Percentiles rank a stretch among this genome's conserved stretches.
These are phyloP conservation scores for Ophion costatus DNA, from an alignment of 2,888 invertebrate genomes.

Conservation along the genomic window DNA sequence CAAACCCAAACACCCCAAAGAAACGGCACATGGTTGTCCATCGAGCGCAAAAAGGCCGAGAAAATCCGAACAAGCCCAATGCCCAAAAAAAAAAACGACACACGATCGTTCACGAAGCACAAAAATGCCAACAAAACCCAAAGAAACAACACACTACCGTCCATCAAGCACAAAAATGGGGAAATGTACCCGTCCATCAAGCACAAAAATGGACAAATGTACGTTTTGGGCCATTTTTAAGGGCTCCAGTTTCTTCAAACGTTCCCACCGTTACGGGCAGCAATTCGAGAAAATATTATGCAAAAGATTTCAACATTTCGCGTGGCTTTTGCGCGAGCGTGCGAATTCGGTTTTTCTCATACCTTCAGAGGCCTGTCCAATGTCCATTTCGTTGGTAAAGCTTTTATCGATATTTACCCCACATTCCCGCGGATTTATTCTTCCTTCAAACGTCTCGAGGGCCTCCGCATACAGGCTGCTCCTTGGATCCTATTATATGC, in stretches of 20 bases:
- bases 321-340: conserved; percentile 32
- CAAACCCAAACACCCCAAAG: no score
- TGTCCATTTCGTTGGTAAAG: conserved; percentile 14
- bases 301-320: conserved; percentile 44
- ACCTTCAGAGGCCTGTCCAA: conserved; percentile 12
- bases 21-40: no score
- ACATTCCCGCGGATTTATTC: conserved; percentile 25
- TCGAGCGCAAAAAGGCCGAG: no score
- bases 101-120: no score
- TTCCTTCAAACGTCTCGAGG: conserved; percentile 40
- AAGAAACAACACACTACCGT: no score
- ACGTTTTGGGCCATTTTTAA: neutral
- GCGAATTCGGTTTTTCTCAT: conserved; percentile 55
- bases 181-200: no score
- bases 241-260: neutral
- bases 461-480: neutral
- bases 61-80: no score
- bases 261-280: neutral
- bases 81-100: no score
- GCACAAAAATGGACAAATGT: no score
- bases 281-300: conserved; percentile 31
- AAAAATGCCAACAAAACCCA: no score
- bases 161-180: no score
- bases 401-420: conserved; percentile 41
- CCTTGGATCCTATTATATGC: conserved; percentile 58